These are phyloP conservation scores for Epistrophe grossulariae DNA, from an alignment of 2,888 invertebrate species.

Conservation along the genomic window DNA sequence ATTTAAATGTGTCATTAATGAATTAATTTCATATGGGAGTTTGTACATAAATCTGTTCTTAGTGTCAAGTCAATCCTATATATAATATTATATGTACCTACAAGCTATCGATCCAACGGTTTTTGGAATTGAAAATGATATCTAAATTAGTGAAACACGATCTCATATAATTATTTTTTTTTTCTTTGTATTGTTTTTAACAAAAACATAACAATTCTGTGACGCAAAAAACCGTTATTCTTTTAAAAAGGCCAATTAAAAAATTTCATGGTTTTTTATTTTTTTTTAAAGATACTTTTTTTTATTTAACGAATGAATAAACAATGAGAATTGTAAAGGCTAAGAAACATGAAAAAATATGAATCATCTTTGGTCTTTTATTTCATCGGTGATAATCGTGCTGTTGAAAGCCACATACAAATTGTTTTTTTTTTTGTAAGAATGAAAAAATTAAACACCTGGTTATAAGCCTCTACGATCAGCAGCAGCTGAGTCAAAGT, in stretches of 20 bases:
- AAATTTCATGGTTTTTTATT: slow-evolving; percentile 13
- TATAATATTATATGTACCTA: no score
- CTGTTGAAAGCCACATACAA: background rate
- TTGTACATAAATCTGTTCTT: background rate
- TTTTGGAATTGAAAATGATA: background rate
- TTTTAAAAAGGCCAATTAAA: slow-evolving; percentile 41
- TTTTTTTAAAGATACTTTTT: background rate
- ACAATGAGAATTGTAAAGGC: slow-evolving; percentile 32
- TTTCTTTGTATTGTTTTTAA: background rate
- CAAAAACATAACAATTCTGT: background rate
- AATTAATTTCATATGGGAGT: background rate
- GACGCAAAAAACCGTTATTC: slow-evolving; percentile 19
- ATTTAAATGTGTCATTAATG: background rate
- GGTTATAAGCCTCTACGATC: slow-evolving; percentile 22
- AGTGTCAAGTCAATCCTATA: background rate
- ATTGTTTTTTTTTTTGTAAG: background rate
- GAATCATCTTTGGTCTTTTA: slow-evolving; percentile 55
- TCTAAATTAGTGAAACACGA: background rate
- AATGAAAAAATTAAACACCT: slow-evolving; percentile 57
- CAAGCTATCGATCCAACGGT: background rate
- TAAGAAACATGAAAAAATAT: slow-evolving; percentile 41
- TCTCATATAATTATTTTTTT: background rate
- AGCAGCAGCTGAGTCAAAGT: slow-evolving; percentile 5
- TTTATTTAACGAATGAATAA: slow-evolving; percentile 12
- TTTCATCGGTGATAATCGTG: slow-evolving; percentile 30